Percentiles rank a stretch among this genome's conserved stretches.
These are phyloP conservation scores for Synodontis membranacea DNA, from an alignment of 2,113 vertebrate genomes.

Conservation along the genomic window DNA sequence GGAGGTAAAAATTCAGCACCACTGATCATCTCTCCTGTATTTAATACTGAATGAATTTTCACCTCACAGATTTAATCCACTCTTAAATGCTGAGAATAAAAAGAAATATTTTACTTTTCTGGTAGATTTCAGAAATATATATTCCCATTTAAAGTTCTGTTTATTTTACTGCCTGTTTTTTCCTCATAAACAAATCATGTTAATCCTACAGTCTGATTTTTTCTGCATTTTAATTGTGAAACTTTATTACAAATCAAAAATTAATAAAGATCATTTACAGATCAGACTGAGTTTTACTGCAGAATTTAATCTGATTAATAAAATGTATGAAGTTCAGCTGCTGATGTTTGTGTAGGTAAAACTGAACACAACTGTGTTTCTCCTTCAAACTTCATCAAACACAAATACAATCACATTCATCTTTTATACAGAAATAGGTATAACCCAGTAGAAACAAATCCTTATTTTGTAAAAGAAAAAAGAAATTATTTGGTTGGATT, in stretches of 20 bases:
- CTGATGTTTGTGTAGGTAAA: too few relatives aligned
- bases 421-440: too few relatives aligned
- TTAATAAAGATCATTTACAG: background rate
- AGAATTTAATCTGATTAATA: background rate
- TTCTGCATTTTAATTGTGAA: background rate
- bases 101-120: background rate
- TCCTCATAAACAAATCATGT: background rate
- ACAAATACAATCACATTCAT: too few relatives aligned
- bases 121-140: background rate
- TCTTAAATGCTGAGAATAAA: background rate
- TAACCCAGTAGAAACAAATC: too few relatives aligned
- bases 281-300: background rate
- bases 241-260: background rate
- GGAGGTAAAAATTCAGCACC: too few relatives aligned
- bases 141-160: background rate
- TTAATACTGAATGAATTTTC: background rate
- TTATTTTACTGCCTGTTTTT: background rate
- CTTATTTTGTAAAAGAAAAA: too few relatives aligned
- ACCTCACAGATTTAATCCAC: background rate
- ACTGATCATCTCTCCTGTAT: too few relatives aligned
- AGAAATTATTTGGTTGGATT: too few relatives aligned
- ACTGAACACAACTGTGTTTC: too few relatives aligned
- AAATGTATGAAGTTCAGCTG: background rate
- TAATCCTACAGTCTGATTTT: background rate
- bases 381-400: too few relatives aligned